A percentile compares a stretch with the other conserved stretches of the same genome.
phyloP scores from a whole-genome alignment of 2,113 vertebrate genomes.

The Myanophis thanlyinensis region DNA sequence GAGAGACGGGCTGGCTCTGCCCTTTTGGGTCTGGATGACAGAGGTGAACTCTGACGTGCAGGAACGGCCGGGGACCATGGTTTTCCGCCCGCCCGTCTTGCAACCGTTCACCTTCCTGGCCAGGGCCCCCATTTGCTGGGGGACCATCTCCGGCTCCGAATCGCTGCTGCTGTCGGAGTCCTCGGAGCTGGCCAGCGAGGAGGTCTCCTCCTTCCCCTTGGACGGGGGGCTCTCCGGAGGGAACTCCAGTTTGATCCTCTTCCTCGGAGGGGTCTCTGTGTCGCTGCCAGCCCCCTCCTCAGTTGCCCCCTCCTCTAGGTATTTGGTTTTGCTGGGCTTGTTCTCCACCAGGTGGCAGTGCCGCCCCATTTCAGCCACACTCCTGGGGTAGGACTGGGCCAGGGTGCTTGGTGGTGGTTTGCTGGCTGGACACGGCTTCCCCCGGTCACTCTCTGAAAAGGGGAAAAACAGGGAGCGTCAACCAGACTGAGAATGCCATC shows the following conservation, averaged over 20 bases:
- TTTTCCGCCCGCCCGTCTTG: conserved; percentile 61
- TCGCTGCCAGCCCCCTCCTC: conserved; percentile 66
- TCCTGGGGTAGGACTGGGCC: conserved; percentile 55
- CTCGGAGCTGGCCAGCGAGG: neutral
- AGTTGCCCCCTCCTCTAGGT: neutral
- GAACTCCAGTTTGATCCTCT: conserved; percentile 74
- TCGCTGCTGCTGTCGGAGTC: conserved; percentile 46
- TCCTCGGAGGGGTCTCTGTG: conserved; percentile 59
- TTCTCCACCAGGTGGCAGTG: conserved; percentile 26
- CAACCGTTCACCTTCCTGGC: conserved; percentile 72
- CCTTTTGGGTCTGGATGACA: conserved; percentile 41
- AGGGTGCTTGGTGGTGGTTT: conserved; percentile 59
- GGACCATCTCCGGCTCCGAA: conserved; percentile 19
- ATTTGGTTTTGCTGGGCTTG: neutral
- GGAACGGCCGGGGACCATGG: conserved; percentile 18
- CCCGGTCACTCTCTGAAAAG: conserved; percentile 12
- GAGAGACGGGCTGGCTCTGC: conserved; percentile 57
- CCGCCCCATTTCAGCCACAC: conserved; percentile 69
- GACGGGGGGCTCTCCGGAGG: neutral
- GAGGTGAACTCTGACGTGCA: conserved; percentile 42
- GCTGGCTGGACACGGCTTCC: conserved; percentile 24
- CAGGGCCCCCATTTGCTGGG: neutral
- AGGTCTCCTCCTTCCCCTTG: neutral
- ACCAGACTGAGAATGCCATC: neutral
- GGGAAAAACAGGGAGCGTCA: neutral